Percentiles rank a stretch among this genome's conserved stretches.
Evolutionary conservation across 2,113 vertebrate species (phyloP).

Genomic region (Albula glossodonta): DNA sequence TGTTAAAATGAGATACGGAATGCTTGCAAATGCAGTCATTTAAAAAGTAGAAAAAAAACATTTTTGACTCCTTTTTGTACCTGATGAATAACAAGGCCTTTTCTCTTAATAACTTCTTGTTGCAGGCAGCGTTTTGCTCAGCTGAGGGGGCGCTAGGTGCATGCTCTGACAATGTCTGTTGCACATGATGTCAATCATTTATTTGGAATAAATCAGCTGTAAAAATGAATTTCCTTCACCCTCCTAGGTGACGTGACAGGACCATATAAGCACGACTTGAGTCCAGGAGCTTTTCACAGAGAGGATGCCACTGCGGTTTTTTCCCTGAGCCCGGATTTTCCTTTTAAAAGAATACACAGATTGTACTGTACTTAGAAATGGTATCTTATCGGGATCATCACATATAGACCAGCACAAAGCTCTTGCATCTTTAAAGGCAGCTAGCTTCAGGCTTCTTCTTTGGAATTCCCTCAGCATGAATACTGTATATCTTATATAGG

Average conservation of each 20-base stretch:
- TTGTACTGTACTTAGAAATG: neutral
- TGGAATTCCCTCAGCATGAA: neutral
- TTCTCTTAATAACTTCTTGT: neutral
- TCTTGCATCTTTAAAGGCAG: neutral
- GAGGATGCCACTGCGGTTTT: neutral
- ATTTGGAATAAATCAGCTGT: conserved; percentile 16
- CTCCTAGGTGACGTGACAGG: neutral
- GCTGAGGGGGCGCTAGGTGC: neutral
- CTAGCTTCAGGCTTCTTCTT: neutral
- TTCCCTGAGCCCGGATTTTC: conserved; percentile 1
- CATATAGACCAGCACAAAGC: neutral
- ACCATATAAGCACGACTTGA: conserved; percentile 7
- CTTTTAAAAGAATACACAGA: neutral
- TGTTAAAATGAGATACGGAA: neutral
- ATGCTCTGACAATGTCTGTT: neutral
- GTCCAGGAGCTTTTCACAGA: neutral
- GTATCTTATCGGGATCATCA: neutral
- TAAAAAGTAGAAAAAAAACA: neutral
- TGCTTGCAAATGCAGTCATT: neutral
- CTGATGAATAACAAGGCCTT: conserved; percentile 7
- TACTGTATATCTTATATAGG: neutral
- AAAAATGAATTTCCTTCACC: conserved; percentile 19
- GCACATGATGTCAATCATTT: conserved; percentile 2
- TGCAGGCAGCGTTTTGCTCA: neutral
- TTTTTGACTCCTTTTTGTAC: conserved; percentile 1